Evolutionary conservation across 2,113 vertebrate genomes (phyloP).

Genomic region (Lasiurus cinereus): DNA sequence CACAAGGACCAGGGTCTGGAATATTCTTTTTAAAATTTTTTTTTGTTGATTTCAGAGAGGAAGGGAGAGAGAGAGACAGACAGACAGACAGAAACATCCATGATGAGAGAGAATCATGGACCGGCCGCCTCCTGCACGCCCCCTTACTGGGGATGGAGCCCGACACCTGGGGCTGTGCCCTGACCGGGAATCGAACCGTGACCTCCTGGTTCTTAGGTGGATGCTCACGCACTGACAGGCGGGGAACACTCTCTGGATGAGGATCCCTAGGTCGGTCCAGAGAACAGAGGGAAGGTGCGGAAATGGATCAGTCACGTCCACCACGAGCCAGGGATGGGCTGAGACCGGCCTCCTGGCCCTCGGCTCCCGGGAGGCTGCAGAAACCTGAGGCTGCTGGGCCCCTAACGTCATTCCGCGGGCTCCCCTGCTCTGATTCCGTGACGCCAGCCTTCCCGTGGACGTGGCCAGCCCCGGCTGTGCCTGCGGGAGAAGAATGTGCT

Average conservation of each 20-base stretch:
- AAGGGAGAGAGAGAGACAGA: too few species aligned
- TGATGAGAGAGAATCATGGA: background rate
- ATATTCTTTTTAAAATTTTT: too few species aligned
- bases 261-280: background rate
- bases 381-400: background rate
- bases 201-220: background rate
- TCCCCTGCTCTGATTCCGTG: slow-evolving; percentile 15
- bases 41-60: too few species aligned
- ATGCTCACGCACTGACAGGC: background rate
- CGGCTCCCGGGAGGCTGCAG: background rate
- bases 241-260: background rate
- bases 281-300: background rate
- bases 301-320: background rate
- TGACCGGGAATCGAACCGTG: background rate
- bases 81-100: too few species aligned
- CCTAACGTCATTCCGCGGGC: slow-evolving; percentile 2
- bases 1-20: background rate
- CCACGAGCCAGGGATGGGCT: background rate
- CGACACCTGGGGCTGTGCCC: background rate
- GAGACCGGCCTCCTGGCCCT: background rate
- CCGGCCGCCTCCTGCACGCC: background rate
- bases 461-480: background rate
- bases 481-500: slow-evolving; percentile 63
- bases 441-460: slow-evolving; percentile 27
- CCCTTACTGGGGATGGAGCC: background rate